Evolutionary conservation across 2,797 vertebrate genomes (phyloP), one percentile per base, ranked within the genome.

Genomic region (Zenarchopterus dispar): DNA sequence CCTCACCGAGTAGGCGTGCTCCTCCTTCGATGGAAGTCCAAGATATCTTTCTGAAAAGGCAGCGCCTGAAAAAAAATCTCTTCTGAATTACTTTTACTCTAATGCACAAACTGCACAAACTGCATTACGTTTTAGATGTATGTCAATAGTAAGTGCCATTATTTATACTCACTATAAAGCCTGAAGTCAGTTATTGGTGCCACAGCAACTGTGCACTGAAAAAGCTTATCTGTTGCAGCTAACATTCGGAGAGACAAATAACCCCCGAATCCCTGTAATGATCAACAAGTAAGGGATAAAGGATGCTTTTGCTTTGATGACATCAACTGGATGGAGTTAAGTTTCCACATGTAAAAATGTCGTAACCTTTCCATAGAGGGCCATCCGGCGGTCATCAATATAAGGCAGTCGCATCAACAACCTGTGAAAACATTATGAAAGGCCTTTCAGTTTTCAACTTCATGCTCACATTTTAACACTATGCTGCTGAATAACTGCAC

Each of bases 181-280:
- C 87, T 93, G 84, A 95, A 95, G 82, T 94, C 93, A 18, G 93
- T 94, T 59, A 95, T 90, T 1, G 94, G 94, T 16, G 94, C 93
- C 63, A 91, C 81, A 2, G 88, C 88, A 0, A 88, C 92, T 0
- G 92, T 82, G 62, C 94, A 95, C 17, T 86, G 92, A 75, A 95
- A 95, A 49, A 94, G 78, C 28, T 90, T 88, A 44, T 94, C 91
- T 54, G 91, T 90, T 31, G 91, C 75, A 8, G 92, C 89, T 57
- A 95, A 79, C 88, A 95, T 93, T 83, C 94, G 95, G 26, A 95
- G 91, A 22, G 92, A 81, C 77, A 95, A 82, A 89, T 95, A 95
- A 44, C 94, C 94, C 8, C 94, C 94, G 66, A 94, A 95, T 21
- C 88, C 94, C 94, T 95, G 78, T 21, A 45, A 69, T 39, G 17